These are phyloP conservation scores for Eudasyphora cyanicolor DNA, from an alignment of 2,888 invertebrate genomes.

Conservation along the genomic window DNA sequence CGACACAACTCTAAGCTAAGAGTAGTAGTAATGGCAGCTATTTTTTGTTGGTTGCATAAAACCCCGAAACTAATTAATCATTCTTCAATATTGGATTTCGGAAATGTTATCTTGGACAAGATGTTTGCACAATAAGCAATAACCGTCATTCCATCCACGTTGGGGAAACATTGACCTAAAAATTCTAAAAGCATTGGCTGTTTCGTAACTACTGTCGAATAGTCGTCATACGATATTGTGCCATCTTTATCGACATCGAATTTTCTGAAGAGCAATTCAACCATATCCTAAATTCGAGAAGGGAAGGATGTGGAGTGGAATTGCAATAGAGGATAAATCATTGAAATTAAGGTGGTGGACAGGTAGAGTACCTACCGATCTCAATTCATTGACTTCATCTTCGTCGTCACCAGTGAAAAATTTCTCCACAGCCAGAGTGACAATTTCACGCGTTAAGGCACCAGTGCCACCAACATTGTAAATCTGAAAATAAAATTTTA, in stretches of 20 bases:
- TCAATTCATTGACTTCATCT: slow-evolving; percentile 87
- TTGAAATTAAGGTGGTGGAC: neutral
- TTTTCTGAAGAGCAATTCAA: slow-evolving; percentile 86
- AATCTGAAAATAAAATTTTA: slow-evolving; percentile 68
- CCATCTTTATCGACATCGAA: slow-evolving; percentile 89
- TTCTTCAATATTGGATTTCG: slow-evolving; percentile 52
- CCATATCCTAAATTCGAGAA: slow-evolving; percentile 85
- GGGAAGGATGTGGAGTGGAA: slow-evolving; percentile 72
- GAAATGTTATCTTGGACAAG: slow-evolving; percentile 62
- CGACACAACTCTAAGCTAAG: neutral
- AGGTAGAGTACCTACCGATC: slow-evolving; percentile 71
- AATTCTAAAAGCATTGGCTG: slow-evolving; percentile 86
- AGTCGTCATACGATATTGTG: slow-evolving; percentile 85
- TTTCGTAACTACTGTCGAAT: slow-evolving; percentile 82
- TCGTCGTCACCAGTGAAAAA: slow-evolving; percentile 82
- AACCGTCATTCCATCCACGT: slow-evolving; percentile 75
- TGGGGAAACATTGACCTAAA: slow-evolving; percentile 88
- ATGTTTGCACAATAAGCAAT: slow-evolving; percentile 76
- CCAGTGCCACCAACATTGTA: slow-evolving; percentile 86
- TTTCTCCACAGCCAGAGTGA: slow-evolving; percentile 81
- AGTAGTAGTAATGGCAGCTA: too few species aligned
- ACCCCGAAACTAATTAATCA: slow-evolving; percentile 9
- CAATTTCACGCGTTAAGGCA: slow-evolving; percentile 85
- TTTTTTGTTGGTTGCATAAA: too few species aligned
- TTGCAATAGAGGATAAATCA: neutral